phyloP scores from a whole-genome alignment of 2,113 vertebrate genomes.

The human (Homo sapiens) region DNA sequence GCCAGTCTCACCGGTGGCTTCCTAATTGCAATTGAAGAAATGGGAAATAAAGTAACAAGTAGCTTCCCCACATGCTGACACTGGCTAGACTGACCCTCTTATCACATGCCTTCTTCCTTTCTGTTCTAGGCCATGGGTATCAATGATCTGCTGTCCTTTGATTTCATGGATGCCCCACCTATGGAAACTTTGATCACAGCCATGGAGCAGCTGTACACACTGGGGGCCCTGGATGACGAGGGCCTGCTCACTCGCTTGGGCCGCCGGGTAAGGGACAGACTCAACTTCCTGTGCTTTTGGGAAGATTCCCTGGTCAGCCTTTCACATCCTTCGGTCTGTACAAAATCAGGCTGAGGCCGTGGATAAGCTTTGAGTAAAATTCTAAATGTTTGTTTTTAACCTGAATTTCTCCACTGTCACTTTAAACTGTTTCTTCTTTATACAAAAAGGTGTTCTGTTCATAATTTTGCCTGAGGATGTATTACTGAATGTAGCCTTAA shows the following conservation, averaged over 20 bases:
- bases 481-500: background rate
- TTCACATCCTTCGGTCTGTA: background rate
- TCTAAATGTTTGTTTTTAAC: background rate
- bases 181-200: constrained; percentile 99
- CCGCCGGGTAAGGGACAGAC: constrained; percentile 88
- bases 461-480: background rate
- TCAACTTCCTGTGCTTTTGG: background rate
- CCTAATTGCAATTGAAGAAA: constrained; percentile 12
- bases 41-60: background rate
- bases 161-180: constrained; percentile 99
- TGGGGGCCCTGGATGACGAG: constrained; percentile 97
- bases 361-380: background rate
- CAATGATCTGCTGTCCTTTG: constrained; percentile 98
- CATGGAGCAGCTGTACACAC: constrained; percentile 98
- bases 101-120: background rate
- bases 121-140: constrained; percentile 95
- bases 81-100: background rate
- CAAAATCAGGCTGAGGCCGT: background rate
- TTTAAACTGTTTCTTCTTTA: constrained; percentile 31
- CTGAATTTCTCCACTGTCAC: background rate
- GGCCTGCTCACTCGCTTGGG: constrained; percentile 96
- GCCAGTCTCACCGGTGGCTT: background rate
- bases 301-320: background rate
- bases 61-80: background rate
- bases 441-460: background rate